phyloP scores from a whole-genome alignment of 2,113 vertebrate genomes.

The Halcyon senegalensis region DNA sequence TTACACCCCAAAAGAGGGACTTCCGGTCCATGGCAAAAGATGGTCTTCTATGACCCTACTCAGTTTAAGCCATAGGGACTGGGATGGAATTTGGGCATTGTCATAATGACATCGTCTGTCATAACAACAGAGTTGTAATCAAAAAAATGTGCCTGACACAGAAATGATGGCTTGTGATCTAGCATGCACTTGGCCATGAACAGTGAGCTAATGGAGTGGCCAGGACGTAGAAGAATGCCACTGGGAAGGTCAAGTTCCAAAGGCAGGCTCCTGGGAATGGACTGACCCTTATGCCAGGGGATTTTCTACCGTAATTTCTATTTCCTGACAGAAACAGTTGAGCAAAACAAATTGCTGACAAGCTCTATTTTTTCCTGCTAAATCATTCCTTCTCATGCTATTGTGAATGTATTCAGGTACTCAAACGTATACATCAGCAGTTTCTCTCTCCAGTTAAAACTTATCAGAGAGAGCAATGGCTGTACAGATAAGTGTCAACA shows the following conservation, averaged over 20 bases:
- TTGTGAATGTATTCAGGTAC: neutral
- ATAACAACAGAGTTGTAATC: neutral
- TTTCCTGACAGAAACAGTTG: neutral
- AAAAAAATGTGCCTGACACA: fast-evolving
- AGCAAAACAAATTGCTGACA: neutral
- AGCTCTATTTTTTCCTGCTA: neutral
- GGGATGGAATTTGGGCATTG: neutral
- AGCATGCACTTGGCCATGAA: neutral
- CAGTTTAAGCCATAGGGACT: neutral
- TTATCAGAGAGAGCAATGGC: neutral
- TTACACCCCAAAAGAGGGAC: neutral
- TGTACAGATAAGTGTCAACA: neutral
- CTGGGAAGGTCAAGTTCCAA: neutral
- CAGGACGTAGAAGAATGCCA: neutral
- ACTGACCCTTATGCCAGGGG: neutral
- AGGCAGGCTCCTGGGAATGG: neutral
- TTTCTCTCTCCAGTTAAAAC: neutral
- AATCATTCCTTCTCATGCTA: neutral
- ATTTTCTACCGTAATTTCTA: neutral
- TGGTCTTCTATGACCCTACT: neutral
- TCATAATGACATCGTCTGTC: neutral
- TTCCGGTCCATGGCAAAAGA: neutral
- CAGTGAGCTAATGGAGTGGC: neutral
- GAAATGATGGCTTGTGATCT: neutral
- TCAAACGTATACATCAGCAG: neutral